A percentile compares a stretch with the other conserved stretches of the same genome.
Conservation (phyloP, 2,113 vertebrate genomes). For the Heterotis niloticus region DNA sequence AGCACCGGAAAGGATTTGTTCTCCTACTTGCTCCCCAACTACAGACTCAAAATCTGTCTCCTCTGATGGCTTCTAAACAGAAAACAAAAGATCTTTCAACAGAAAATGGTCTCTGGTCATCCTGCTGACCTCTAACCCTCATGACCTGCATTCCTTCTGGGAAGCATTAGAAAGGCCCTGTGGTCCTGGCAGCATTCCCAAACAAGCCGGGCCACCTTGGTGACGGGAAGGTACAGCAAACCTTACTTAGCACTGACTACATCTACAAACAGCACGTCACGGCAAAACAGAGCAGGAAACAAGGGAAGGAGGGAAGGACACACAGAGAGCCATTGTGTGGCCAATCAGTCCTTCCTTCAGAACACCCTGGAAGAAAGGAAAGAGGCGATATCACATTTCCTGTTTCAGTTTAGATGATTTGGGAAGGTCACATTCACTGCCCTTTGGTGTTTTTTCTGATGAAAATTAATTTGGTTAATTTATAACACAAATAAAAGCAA, state of each 20-base stretch:
- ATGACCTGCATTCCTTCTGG: neutral
- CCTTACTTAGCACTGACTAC: neutral
- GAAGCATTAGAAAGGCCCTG: neutral
- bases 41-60: neutral
- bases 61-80: too few species aligned
- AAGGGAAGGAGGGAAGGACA: neutral
- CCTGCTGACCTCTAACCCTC: neutral
- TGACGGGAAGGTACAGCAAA: neutral
- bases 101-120: neutral
- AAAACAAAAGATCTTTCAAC: too few species aligned
- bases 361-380: neutral
- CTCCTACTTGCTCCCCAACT: neutral
- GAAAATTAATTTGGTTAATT: too few species aligned
- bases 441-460: neutral
- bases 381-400: neutral
- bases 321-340: neutral
- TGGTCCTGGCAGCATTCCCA: neutral
- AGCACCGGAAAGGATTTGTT: too few species aligned
- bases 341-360: too few species aligned
- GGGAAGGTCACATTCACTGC: neutral
- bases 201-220: neutral
- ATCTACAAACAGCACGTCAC: neutral
- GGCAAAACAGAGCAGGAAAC: neutral
- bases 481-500: too few species aligned
- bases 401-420: neutral